Evolutionary conservation across 1,140 invertebrate species (phyloP).

Genomic region (Drosophila sechellia): DNA sequence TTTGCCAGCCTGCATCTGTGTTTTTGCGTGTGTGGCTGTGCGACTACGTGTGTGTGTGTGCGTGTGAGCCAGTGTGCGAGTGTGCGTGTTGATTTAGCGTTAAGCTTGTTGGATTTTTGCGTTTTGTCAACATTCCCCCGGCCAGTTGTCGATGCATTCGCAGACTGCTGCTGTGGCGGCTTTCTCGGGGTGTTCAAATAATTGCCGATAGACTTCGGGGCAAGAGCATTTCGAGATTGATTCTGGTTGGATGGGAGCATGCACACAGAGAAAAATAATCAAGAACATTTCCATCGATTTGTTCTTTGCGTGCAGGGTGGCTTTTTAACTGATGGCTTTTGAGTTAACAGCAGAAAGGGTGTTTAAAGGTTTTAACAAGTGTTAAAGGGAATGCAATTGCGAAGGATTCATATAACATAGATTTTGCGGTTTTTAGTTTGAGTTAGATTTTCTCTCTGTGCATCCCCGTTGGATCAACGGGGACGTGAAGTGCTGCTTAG

Average conservation of each 20-base stretch:
- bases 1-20: slow-evolving; percentile 42
- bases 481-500: slow-evolving; percentile 26
- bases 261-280: slow-evolving; percentile 8
- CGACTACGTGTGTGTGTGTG: slow-evolving; percentile 17
- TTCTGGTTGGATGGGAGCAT: slow-evolving; percentile 19
- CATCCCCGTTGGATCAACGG: not conserved
- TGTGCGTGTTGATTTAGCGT: slow-evolving; percentile 71
- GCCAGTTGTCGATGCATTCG: slow-evolving; percentile 59
- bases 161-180: slow-evolving; percentile 47
- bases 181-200: slow-evolving; percentile 58
- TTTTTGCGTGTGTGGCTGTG: slow-evolving; percentile 3
- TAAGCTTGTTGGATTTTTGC: slow-evolving; percentile 79
- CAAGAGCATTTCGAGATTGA: slow-evolving; percentile 47
- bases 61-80: slow-evolving; percentile 26
- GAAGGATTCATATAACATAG: too few species aligned
- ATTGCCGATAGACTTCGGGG: slow-evolving; percentile 55
- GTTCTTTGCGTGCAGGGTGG: too few species aligned
- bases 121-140: slow-evolving; percentile 77
- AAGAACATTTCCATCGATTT: too few species aligned
- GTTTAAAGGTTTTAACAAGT: too few species aligned
- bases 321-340: too few species aligned
- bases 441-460: slow-evolving; percentile 5
- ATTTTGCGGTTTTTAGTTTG: too few species aligned
- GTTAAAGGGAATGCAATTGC: too few species aligned
- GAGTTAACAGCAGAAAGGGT: too few species aligned